These are phyloP conservation scores for Luperina testacea DNA, from an alignment of 2,888 invertebrate genomes.

Conservation along the genomic window DNA sequence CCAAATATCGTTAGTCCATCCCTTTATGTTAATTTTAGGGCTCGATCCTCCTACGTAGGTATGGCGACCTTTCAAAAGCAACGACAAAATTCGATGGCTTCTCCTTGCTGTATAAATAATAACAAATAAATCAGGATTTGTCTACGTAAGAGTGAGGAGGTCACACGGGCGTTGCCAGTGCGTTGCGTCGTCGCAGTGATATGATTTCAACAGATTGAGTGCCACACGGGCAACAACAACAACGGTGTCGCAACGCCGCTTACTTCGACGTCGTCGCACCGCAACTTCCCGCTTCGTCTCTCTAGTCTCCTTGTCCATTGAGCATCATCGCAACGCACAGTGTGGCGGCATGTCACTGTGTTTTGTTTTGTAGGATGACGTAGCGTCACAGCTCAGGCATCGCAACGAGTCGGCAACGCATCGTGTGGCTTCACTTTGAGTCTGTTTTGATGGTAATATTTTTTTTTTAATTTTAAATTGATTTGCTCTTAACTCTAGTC, in stretches of 20 bases:
- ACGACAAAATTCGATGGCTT: conserved; percentile 48
- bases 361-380: background rate
- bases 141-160: background rate
- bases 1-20: conserved; percentile 35
- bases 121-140: conserved; percentile 42
- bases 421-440: background rate
- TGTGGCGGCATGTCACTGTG: background rate
- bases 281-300: background rate
- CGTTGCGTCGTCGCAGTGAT: background rate
- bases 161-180: background rate
- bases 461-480: no score
- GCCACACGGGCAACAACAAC: background rate
- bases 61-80: conserved; percentile 49
- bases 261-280: background rate
- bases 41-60: conserved; percentile 20
- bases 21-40: conserved; percentile 65
- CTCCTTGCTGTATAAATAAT: conserved; percentile 36
- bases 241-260: background rate
- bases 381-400: background rate
- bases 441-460: conserved; percentile 20
- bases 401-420: background rate
- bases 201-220: background rate
- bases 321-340: background rate
- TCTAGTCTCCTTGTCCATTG: background rate
- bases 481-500: no score